phyloP scores from a whole-genome alignment of 2,797 vertebrate genomes.

The Ceryle rudis region DNA sequence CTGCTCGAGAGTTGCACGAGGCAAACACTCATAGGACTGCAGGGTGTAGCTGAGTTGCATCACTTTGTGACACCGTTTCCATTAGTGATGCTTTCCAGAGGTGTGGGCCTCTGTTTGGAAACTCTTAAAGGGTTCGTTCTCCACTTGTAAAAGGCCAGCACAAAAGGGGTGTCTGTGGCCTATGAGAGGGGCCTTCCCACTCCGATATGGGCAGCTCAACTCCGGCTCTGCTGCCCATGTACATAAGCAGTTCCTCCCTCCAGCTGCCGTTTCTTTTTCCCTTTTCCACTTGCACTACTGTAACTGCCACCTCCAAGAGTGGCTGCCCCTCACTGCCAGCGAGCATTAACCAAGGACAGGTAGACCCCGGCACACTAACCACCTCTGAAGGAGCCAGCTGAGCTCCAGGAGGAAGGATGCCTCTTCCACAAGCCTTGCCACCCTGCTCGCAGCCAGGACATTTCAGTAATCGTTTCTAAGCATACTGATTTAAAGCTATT shows the following conservation, averaged over 20 bases:
- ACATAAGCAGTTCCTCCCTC: accelerated
- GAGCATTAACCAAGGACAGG: not conserved
- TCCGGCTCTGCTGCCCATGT: accelerated
- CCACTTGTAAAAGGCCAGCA: accelerated
- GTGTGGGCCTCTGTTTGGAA: accelerated
- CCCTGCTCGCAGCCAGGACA: not conserved
- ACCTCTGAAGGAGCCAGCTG: accelerated
- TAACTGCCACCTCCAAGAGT: accelerated
- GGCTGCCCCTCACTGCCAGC: not conserved
- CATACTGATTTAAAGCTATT: not conserved
- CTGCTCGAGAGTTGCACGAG: accelerated
- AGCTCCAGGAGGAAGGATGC: not conserved
- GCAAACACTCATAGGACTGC: not conserved
- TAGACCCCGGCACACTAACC: accelerated
- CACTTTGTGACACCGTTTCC: not conserved
- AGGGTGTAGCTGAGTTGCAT: accelerated
- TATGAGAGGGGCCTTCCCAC: accelerated
- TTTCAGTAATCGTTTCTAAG: not conserved
- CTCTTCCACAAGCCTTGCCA: not conserved
- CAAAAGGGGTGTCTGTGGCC: accelerated
- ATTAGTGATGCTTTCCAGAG: accelerated
- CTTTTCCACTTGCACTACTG: accelerated
- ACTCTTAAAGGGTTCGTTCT: not conserved
- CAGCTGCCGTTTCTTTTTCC: accelerated
- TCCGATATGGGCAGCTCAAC: accelerated